A percentile compares a stretch with the other conserved stretches of the same genome.
Evolutionary conservation across 2,797 vertebrate species (phyloP).

Genomic region (Schizopygopsis pylzovi): DNA sequence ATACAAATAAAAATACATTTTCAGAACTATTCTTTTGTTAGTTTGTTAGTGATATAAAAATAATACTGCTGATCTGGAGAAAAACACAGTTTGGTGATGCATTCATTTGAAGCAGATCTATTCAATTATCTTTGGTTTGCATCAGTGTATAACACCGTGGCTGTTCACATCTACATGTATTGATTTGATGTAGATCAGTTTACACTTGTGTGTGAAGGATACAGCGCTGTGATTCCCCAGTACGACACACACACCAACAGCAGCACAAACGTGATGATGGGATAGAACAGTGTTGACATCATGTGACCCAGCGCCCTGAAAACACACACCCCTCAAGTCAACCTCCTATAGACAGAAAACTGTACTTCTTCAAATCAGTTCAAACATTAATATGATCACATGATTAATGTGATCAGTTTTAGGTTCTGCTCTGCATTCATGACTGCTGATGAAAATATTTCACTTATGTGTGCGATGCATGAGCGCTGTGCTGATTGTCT

Average conservation of each 20-base stretch:
- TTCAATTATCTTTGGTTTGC: background rate
- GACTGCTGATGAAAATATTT: background rate
- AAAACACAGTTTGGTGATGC: no score
- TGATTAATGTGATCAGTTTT: background rate
- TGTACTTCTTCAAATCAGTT: background rate
- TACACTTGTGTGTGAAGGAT: slow-evolving; percentile 77
- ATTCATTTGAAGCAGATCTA: background rate
- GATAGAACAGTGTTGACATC: slow-evolving; percentile 86
- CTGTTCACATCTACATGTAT: background rate
- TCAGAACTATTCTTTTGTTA: background rate
- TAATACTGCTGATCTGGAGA: no score
- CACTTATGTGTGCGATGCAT: background rate
- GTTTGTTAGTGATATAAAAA: background rate
- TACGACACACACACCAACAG: slow-evolving; percentile 87
- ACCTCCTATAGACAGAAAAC: background rate
- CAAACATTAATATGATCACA: background rate
- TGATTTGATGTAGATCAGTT: background rate
- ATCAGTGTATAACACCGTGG: background rate
- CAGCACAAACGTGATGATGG: slow-evolving; percentile 87
- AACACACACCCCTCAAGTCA: slow-evolving; percentile 18
- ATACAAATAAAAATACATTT: no score
- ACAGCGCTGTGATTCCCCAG: slow-evolving; percentile 88
- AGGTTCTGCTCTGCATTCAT: background rate
- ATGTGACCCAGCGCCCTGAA: slow-evolving; percentile 86
- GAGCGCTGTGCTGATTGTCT: background rate